Evolutionary conservation across 2,113 vertebrate genomes (phyloP).

Genomic region (Megalops atlanticus): DNA sequence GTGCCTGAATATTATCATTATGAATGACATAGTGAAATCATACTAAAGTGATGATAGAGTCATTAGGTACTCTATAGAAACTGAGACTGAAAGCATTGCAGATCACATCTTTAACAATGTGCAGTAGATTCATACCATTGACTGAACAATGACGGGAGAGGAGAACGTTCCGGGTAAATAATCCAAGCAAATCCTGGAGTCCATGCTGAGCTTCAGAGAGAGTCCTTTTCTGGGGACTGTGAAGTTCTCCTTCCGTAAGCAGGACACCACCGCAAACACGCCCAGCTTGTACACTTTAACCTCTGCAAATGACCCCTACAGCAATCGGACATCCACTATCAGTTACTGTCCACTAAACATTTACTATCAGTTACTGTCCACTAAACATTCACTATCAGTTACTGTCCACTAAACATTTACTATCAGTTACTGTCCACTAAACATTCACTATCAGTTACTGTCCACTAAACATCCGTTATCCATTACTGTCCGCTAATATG

Average conservation of each 20-base stretch:
- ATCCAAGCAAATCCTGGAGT: constrained; percentile 76
- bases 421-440: no score
- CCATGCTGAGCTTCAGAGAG: constrained; percentile 72
- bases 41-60: no score
- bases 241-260: constrained; percentile 81
- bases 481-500: no score
- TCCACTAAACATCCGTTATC: no score
- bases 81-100: no score
- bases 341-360: no score
- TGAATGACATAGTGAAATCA: no score
- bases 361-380: no score
- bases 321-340: neutral
- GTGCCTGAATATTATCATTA: neutral
- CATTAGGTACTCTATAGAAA: no score
- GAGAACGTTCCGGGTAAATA: constrained; percentile 78
- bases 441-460: no score
- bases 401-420: no score
- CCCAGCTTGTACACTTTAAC: constrained; percentile 80
- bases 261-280: constrained; percentile 83
- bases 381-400: no score
- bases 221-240: constrained; percentile 74
- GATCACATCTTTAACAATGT: neutral
- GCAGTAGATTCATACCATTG: constrained; percentile 69
- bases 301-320: constrained; percentile 74
- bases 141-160: constrained; percentile 72